Evolutionary conservation across 2,113 vertebrate genomes (phyloP).

Genomic region (Eudyptes chrysolophus): DNA sequence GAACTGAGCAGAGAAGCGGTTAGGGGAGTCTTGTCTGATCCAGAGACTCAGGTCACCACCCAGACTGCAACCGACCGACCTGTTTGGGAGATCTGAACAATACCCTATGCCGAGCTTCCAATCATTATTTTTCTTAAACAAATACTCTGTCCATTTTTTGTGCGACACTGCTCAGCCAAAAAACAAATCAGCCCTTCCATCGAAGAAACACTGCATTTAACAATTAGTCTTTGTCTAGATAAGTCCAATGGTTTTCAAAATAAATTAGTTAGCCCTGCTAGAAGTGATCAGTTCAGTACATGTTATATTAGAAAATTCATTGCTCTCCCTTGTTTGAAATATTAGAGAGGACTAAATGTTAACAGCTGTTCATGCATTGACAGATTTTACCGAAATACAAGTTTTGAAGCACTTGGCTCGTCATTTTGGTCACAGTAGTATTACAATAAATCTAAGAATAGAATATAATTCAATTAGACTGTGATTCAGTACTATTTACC

Average conservation of each 20-base stretch:
- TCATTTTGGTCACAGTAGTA: background rate
- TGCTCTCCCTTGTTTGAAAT: background rate
- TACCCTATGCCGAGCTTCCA: background rate
- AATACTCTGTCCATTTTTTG: background rate
- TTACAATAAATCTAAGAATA: background rate
- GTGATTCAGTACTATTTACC: background rate
- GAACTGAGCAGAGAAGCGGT: background rate
- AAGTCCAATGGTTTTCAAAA: background rate
- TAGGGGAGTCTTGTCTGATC: background rate
- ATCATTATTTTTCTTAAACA: background rate
- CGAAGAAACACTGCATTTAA: background rate
- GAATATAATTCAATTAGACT: background rate
- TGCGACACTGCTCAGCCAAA: background rate
- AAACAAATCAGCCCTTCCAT: background rate
- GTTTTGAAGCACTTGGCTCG: background rate
- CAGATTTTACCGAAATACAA: background rate
- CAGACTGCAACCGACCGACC: fast-evolving
- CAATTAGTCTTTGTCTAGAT: background rate
- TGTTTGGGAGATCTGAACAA: background rate
- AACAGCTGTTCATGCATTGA: background rate
- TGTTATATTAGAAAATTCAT: background rate
- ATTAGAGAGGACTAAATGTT: background rate
- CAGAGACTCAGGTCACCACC: fast-evolving
- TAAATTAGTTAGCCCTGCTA: background rate
- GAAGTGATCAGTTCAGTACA: background rate